These are phyloP conservation scores for Crioceris asparagi DNA, from an alignment of 2,888 invertebrate genomes.

Conservation along the genomic window DNA sequence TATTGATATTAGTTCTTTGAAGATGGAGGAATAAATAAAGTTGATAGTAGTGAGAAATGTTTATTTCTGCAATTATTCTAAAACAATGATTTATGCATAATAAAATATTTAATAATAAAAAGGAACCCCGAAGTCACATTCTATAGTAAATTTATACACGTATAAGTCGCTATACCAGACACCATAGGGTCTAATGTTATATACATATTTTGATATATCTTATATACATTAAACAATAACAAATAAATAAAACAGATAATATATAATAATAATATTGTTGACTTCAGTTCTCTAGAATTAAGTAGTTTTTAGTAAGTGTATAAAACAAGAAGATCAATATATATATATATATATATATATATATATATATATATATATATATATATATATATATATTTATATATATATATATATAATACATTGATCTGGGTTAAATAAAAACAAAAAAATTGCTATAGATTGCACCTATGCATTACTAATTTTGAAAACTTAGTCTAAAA, in stretches of 20 bases:
- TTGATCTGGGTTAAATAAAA: no score
- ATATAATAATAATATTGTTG: slow-evolving; percentile 24
- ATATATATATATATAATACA: no score
- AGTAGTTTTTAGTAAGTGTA: slow-evolving; percentile 10
- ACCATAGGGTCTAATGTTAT: slow-evolving; percentile 38
- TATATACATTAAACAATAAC: slow-evolving; percentile 36
- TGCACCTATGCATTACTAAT: no score
- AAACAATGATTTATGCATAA: slow-evolving; percentile 38
- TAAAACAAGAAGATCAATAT: no score
- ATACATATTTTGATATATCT: slow-evolving; percentile 35
- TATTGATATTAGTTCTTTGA: no score
- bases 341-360: no score
- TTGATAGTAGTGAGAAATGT: slow-evolving; percentile 33
- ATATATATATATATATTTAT: no score
- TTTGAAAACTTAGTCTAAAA: no score
- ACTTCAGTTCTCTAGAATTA: slow-evolving; percentile 27
- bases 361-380: no score
- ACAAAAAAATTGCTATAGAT: no score
- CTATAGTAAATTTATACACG: slow-evolving; percentile 31
- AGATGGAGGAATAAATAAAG: no score
- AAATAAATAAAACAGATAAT: slow-evolving; percentile 31
- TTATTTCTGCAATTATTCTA: slow-evolving; percentile 34
- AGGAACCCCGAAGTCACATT: slow-evolving; percentile 36
- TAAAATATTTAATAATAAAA: slow-evolving; percentile 36
- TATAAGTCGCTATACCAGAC: slow-evolving; percentile 31